Evolutionary conservation across 1,140 invertebrate species (phyloP), one percentile per base, ranked within the genome.

Genomic region (Trichonephila clavata): DNA sequence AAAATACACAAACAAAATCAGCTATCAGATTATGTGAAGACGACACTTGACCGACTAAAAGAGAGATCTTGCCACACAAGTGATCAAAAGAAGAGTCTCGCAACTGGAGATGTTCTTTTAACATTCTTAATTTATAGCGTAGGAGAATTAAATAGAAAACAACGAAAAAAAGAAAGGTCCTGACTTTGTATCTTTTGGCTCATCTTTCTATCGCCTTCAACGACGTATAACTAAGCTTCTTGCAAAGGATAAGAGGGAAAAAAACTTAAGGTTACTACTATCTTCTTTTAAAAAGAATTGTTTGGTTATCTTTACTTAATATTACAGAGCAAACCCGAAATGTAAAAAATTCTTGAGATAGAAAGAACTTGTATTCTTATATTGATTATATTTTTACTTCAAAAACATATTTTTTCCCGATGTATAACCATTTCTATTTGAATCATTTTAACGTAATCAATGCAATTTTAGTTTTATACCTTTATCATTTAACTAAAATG

Each of bases 1-100:
- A 77, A 68, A 71, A 88, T 24, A 88, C 10, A 88, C 57, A 77
- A 86, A 86, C 86, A 60, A 88, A 86, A 32, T 24, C 61, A 88
- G 60, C 61, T 71, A 90, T 90, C 89, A 90, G 89, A 90, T 89
- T 89, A 77, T 89, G 39, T 90, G 89, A 90, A 90, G 89, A 90
- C 24, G 89, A 90, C 71, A 90, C 89, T 90, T 90, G 89, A 81
- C 89, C 89, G 71, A 90, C 89, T 90, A 80, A 90, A 27, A 39
- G 27, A 43, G 65, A 20, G 86, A 87, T 60, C 81, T 65, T 65
- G 86, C 59, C n/a, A 65, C 61, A 87, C 86, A 63, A 65, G 32
- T 32, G 50, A 57, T n/a, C 81, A 32, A 39, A 77, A 77, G 68
- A 77, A 77, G 68, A 2, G 68, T 77, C 27, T 77, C 27, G 27